Evolutionary conservation across 64 coral and sea anemone species (phyloP).

Genomic region (Actinia tenebrosa): DNA sequence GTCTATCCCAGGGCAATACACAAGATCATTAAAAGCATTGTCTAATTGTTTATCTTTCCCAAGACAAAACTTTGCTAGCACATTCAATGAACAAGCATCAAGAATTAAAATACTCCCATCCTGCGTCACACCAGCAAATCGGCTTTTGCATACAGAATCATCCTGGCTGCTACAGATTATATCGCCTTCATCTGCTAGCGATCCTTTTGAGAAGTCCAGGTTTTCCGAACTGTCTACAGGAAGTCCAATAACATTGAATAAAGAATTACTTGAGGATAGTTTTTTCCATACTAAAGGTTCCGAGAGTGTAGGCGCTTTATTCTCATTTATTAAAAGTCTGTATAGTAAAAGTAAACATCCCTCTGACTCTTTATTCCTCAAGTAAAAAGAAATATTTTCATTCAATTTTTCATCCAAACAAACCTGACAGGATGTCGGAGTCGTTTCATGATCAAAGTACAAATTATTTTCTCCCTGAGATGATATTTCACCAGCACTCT

Average conservation of each 20-base stretch:
- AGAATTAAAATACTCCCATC: constrained; percentile 54
- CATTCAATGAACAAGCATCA: constrained; percentile 54
- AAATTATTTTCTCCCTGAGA: background rate
- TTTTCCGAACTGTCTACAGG: constrained; percentile 17
- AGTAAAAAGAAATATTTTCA: background rate
- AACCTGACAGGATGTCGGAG: constrained; percentile 20
- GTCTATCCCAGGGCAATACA: constrained; percentile 91
- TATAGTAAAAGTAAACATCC: constrained; percentile 14
- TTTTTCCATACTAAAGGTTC: constrained; percentile 9
- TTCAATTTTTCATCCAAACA: constrained; percentile 13
- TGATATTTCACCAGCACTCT: background rate
- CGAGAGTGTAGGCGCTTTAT: background rate
- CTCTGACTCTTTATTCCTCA: background rate
- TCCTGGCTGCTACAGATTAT: background rate
- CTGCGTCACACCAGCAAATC: constrained; percentile 47
- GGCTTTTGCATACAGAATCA: background rate
- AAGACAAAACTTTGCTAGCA: constrained; percentile 49
- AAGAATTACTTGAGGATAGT: background rate
- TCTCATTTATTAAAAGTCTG: background rate
- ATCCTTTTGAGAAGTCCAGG: background rate
- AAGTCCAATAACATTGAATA: constrained; percentile 25
- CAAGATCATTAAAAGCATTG: constrained; percentile 38
- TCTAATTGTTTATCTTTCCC: constrained; percentile 27
- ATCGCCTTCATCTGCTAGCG: background rate
- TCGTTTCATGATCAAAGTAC: constrained; percentile 4